Conservation (phyloP, 2,113 vertebrate genomes). For the Tyto alba region DNA sequence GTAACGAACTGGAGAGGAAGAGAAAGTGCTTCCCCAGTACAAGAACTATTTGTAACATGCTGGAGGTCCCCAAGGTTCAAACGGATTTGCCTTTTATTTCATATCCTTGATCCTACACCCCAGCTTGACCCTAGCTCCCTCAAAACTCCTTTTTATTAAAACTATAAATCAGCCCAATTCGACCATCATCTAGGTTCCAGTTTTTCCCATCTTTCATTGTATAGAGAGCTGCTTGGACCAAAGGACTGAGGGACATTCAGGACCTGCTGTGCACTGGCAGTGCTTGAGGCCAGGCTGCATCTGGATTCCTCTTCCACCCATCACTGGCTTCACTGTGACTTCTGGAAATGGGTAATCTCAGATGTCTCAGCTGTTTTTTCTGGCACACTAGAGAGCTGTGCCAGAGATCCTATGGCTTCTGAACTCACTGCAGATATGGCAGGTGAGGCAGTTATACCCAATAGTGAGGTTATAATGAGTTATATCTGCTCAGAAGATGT, state of each 20-base stretch:
- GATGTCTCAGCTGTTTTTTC: background rate
- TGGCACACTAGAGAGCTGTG: background rate
- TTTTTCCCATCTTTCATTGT: background rate
- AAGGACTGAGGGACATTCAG: background rate
- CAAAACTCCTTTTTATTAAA: background rate
- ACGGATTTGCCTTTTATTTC: background rate
- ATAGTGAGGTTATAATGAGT: background rate
- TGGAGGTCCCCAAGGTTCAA: background rate
- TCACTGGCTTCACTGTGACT: background rate
- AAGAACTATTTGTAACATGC: background rate
- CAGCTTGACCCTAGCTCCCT: background rate
- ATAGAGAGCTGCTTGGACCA: background rate
- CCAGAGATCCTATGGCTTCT: background rate
- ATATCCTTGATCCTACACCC: background rate
- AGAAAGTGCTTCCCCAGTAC: background rate
- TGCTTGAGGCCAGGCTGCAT: background rate
- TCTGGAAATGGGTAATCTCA: background rate
- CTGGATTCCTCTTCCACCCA: background rate
- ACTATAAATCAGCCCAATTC: background rate
- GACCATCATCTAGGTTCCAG: background rate
- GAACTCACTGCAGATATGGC: background rate
- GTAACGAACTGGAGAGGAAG: background rate
- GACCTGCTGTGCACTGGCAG: accelerated
- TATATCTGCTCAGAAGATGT: background rate
- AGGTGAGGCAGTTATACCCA: background rate